These are phyloP conservation scores for Heterocephalus glaber DNA, from an alignment of 2,113 vertebrate genomes.

Conservation along the genomic window DNA sequence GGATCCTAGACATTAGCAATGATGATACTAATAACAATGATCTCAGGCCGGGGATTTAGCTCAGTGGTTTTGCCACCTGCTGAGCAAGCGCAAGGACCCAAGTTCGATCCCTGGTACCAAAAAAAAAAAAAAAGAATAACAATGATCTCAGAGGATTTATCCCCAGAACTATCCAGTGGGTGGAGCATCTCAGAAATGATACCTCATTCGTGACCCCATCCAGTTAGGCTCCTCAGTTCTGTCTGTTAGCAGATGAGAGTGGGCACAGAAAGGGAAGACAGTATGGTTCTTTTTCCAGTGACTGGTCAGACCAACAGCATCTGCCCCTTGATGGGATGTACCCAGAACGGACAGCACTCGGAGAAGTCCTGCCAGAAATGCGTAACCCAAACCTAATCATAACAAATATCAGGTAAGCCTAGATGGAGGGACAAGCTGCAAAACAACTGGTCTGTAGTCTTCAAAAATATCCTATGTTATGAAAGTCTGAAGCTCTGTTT, in stretches of 20 bases:
- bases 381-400: neutral
- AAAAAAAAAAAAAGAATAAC: no score
- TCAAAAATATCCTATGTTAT: neutral
- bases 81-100: no score
- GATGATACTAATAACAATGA: neutral
- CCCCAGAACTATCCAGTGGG: neutral
- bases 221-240: neutral
- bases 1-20: neutral
- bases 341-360: neutral
- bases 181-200: neutral
- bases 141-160: neutral
- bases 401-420: neutral
- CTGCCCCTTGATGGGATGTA: neutral
- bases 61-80: no score
- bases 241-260: neutral
- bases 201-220: neutral
- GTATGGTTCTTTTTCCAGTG: neutral
- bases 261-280: neutral
- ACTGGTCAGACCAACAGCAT: neutral
- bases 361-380: neutral
- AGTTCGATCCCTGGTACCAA: no score
- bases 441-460: neutral
- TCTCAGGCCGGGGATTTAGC: neutral
- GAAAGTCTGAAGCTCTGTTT: neutral
- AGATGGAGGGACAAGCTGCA: neutral